Base-by-base conservation (phyloP, 2,888 invertebrate genomes). In the Polyploca ridens region DNA sequence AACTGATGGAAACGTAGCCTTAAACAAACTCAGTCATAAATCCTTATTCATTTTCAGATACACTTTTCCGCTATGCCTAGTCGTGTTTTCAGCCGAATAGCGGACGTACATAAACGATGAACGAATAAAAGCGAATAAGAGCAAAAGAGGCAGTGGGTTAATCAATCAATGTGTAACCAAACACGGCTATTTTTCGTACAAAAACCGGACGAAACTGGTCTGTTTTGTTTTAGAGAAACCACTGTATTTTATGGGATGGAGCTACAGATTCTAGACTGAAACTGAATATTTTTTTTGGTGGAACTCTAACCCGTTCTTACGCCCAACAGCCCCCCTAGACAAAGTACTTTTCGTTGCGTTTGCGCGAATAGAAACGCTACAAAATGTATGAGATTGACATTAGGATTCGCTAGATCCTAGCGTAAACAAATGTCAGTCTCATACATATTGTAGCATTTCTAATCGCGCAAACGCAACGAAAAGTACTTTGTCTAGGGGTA, bases 111-210 rank as follows among this genome's bases (percentile, higher is more conserved):
- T 67, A 74, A 65, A 66, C 63, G 60, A 38, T 19, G 41, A 27
- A 13, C 41, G 41, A 41, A 13, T 41, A 60, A 60, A 41, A 60
- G 41, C 14, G 16, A 60, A 41, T 38, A 41, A 60, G 16, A 33
- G 59, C 35, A 71, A 69, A 65, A 75, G 66, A 66, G 66, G 54
- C n/a, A 46, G 58, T 63, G 58, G 60, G 67, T 70, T 69, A 67
- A 69, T 74, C 74, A 74, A 69, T 68, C 74, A 64, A 54, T 33
- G 58, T 57, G 74, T 69, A 62, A 67, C 69, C 58, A 63, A 67
- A 65, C 38, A 41, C n/a, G 64, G 64, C 65, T 62, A 62, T 66
- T 59, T 69, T 69, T 71, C 38, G 38, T 19, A 60, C 38, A 41
- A 60, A 59, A 60, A 41, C 60, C 5, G 4, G 16, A 41, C 33